Conservation (phyloP, 1,140 invertebrate species). For the Camponotus pennsylvanicus region DNA sequence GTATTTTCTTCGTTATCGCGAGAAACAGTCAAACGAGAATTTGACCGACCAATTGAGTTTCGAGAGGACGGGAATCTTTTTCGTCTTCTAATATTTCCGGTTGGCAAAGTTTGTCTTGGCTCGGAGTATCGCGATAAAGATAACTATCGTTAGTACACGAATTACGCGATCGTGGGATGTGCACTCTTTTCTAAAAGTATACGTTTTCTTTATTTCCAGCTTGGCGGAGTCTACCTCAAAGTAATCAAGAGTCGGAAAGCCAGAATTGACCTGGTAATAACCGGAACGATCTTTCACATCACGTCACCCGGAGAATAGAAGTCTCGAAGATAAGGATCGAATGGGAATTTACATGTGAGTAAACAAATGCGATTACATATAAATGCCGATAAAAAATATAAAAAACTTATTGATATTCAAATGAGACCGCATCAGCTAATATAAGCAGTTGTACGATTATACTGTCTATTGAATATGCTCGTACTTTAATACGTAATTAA, state of each 20-base stretch:
- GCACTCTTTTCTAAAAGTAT: slow-evolving; percentile 29
- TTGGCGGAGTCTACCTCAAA: background rate
- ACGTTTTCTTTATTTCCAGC: slow-evolving; percentile 60
- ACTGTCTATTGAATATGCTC: too few relatives aligned
- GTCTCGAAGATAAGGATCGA: slow-evolving; percentile 22
- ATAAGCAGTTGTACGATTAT: too few relatives aligned
- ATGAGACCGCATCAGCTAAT: too few relatives aligned
- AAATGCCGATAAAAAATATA: background rate
- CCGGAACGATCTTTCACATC: slow-evolving; percentile 66
- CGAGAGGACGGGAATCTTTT: background rate
- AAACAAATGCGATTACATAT: background rate
- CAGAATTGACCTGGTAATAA: slow-evolving; percentile 58
- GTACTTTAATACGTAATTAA: background rate
- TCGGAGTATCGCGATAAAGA: slow-evolving; percentile 50
- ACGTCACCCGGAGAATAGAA: slow-evolving; percentile 51
- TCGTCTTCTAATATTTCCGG: background rate
- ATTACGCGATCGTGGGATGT: slow-evolving; percentile 17
- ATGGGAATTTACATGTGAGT: slow-evolving; percentile 57
- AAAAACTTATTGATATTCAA: background rate
- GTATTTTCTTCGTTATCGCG: background rate
- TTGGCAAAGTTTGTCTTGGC: background rate
- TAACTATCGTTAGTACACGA: slow-evolving; percentile 4
- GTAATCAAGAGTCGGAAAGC: slow-evolving; percentile 23
- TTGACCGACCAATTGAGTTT: background rate
- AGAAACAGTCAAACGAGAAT: background rate